These are phyloP conservation scores for Scomber japonicus DNA, from an alignment of 2,113 vertebrate species.

Conservation along the genomic window DNA sequence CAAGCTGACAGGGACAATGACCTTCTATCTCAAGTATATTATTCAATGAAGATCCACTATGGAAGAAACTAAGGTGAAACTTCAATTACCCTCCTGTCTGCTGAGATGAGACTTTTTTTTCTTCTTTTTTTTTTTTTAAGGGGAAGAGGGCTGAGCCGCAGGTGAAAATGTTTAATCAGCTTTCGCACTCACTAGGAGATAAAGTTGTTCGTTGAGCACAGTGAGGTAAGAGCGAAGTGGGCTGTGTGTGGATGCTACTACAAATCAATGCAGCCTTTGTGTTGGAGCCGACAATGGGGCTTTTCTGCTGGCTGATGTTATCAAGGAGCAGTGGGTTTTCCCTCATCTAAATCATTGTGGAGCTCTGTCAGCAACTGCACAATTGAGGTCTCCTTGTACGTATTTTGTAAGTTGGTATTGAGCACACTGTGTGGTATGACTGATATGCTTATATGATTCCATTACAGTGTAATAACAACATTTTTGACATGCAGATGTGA, in stretches of 20 bases:
- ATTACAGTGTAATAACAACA: background rate
- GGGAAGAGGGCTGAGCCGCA: slow-evolving; percentile 31
- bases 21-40: slow-evolving; percentile 24
- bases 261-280: slow-evolving; percentile 49
- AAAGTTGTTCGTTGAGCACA: slow-evolving; percentile 57
- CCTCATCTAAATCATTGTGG: slow-evolving; percentile 19
- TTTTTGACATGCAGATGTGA: background rate
- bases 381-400: slow-evolving; percentile 1
- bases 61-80: slow-evolving; percentile 57
- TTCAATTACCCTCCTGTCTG: slow-evolving; percentile 64
- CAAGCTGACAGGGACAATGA: slow-evolving; percentile 13
- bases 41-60: slow-evolving; percentile 21
- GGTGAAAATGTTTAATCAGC: slow-evolving; percentile 69
- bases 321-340: slow-evolving; percentile 26
- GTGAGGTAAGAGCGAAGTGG: slow-evolving; percentile 5
- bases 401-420: background rate
- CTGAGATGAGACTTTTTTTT: slow-evolving; percentile 31
- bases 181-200: slow-evolving; percentile 54
- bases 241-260: slow-evolving; percentile 20
- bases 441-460: background rate
- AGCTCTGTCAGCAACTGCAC: slow-evolving; percentile 22
- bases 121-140: slow-evolving; percentile 11
- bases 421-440: background rate
- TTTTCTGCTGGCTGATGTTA: slow-evolving; percentile 28
- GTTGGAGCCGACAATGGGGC: slow-evolving; percentile 21